Evolutionary conservation across 2,888 invertebrate species (phyloP).

Genomic region (Carcina quercana): DNA sequence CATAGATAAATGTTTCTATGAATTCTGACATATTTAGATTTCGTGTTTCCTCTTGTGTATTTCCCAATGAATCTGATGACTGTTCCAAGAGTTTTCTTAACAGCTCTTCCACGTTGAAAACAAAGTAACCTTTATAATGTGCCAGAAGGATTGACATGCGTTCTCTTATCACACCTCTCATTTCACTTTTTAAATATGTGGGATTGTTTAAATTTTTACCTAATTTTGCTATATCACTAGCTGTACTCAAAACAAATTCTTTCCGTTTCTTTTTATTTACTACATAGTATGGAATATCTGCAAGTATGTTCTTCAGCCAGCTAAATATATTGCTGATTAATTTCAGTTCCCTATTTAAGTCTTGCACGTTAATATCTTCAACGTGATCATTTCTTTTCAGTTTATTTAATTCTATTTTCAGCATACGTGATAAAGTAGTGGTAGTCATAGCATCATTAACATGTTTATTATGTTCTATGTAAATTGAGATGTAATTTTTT

Average conservation of each 20-base stretch:
- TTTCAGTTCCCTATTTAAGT: conserved; percentile 33
- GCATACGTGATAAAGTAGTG: conserved; percentile 31
- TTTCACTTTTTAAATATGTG: neutral
- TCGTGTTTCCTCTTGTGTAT: conserved; percentile 12
- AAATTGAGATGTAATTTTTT: conserved; percentile 10
- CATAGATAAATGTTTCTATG: conserved; percentile 34
- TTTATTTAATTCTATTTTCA: conserved; percentile 35
- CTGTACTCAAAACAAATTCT: conserved; percentile 36
- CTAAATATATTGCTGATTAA: conserved; percentile 43
- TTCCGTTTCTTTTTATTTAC: conserved; percentile 29
- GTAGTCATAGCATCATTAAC: conserved; percentile 33
- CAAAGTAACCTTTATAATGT: too few species aligned
- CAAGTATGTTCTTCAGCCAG: conserved; percentile 43
- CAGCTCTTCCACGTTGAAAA: too few species aligned
- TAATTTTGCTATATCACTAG: conserved; percentile 31
- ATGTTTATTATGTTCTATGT: conserved; percentile 35
- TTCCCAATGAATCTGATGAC: too few species aligned
- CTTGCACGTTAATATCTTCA: conserved; percentile 22
- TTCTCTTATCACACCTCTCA: too few species aligned
- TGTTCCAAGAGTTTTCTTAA: too few species aligned
- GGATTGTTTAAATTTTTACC: conserved; percentile 3
- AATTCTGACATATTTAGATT: conserved; percentile 26
- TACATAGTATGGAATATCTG: conserved; percentile 28
- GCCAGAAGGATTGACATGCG: too few species aligned
- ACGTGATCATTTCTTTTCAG: conserved; percentile 23